Percentiles rank a stretch among this genome's conserved stretches.
Evolutionary conservation across 2,113 vertebrate genomes (phyloP).

Genomic region (Tamias sibiricus): DNA sequence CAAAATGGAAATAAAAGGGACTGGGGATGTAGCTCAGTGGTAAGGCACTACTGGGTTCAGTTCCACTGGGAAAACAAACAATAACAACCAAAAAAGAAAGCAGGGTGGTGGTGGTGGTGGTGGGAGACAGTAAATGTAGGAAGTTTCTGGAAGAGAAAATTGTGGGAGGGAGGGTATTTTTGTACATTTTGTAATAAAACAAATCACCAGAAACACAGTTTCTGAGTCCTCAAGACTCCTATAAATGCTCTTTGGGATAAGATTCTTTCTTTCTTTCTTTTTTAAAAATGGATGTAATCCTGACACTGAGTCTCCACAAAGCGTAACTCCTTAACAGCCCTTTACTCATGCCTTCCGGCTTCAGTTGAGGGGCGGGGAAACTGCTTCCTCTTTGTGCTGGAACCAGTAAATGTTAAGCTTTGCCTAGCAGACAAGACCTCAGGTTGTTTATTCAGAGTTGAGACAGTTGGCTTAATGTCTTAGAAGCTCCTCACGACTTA

Average conservation of each 20-base stretch:
- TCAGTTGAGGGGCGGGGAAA: slow-evolving; percentile 32
- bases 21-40: no score
- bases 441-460: slow-evolving; percentile 15
- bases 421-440: neutral
- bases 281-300: neutral
- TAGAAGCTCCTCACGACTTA: slow-evolving; percentile 21
- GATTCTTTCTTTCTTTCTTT: no score
- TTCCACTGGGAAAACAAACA: no score
- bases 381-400: slow-evolving; percentile 71
- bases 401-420: slow-evolving; percentile 13
- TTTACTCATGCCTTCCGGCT: slow-evolving; percentile 68
- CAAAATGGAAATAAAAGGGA: no score
- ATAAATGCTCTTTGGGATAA: neutral
- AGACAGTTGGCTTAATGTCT: neutral
- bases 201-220: neutral
- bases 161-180: neutral
- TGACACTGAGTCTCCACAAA: neutral
- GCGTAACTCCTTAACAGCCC: neutral
- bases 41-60: no score
- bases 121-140: neutral
- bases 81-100: neutral
- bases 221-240: neutral
- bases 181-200: slow-evolving; percentile 21
- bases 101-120: no score
- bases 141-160: neutral